phyloP scores from a whole-genome alignment of 1,140 invertebrate genomes.

The Camponotus pennsylvanicus region DNA sequence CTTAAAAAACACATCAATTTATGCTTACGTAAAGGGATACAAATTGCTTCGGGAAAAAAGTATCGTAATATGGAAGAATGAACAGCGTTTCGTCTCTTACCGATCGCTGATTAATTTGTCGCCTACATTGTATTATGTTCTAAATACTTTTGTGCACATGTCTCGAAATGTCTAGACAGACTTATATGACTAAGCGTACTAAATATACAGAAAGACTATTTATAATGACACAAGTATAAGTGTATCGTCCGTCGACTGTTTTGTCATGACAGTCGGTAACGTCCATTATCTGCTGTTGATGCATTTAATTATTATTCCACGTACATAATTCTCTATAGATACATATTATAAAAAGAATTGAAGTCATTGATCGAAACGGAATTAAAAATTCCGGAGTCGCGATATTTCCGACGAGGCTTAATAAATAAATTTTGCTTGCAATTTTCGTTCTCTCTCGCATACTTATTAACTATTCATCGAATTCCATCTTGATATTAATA shows the following conservation, averaged over 20 bases:
- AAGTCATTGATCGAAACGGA: background rate
- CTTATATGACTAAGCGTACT: constrained; percentile 30
- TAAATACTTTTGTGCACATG: background rate
- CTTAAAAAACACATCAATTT: background rate
- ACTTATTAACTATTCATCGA: too few relatives aligned
- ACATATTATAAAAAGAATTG: background rate
- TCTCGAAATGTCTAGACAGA: background rate
- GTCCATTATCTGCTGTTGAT: constrained; percentile 27
- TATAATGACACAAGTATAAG: constrained; percentile 47
- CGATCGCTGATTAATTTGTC: constrained; percentile 46
- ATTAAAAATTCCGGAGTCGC: background rate
- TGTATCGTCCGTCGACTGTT: constrained; percentile 60
- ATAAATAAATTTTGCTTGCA: too few relatives aligned
- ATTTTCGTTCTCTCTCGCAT: too few relatives aligned
- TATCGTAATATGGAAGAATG: background rate
- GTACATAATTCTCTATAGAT: background rate
- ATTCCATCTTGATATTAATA: too few relatives aligned
- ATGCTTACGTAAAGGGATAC: background rate
- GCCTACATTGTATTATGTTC: background rate
- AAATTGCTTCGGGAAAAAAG: background rate
- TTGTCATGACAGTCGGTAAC: constrained; percentile 46
- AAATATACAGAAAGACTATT: constrained; percentile 64
- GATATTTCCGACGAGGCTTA: too few relatives aligned
- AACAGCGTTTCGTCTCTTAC: background rate
- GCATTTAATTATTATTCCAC: background rate